Evolutionary conservation across 2,888 invertebrate species (phyloP).

Genomic region (Drosophila ustulata): DNA sequence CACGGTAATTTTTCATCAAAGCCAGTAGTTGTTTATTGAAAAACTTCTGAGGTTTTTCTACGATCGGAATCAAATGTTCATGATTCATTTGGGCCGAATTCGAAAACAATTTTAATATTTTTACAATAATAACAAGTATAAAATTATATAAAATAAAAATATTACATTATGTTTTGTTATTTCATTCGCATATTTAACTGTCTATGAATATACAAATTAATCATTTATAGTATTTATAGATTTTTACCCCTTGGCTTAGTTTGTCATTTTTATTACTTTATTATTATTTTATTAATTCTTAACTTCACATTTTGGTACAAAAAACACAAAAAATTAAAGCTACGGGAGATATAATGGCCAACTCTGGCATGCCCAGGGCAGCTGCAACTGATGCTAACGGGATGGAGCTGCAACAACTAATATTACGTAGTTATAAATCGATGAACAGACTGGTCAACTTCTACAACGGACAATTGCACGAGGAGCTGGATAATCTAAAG

Average conservation of each 20-base stretch:
- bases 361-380: conserved; percentile 28
- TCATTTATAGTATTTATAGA: not conserved
- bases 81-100: no score
- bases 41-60: no score
- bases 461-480: conserved; percentile 40
- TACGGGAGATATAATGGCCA: conserved; percentile 20
- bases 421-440: conserved; percentile 39
- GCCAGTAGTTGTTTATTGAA: no score
- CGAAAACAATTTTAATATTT: no score
- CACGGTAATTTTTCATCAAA: no score
- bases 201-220: no score
- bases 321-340: conserved; percentile 21
- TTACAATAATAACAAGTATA: no score
- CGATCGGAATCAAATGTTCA: no score
- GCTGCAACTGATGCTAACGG: conserved; percentile 16
- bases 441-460: conserved; percentile 36
- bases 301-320: conserved; percentile 24
- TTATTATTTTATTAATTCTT: conserved; percentile 23
- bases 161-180: no score
- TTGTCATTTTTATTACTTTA: conserved; percentile 17
- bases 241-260: conserved; percentile 7
- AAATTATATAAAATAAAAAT: no score
- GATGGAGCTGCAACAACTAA: conserved; percentile 32
- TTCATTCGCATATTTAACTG: no score
- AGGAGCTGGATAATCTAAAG: conserved; percentile 29